Conservation (phyloP, 2,113 vertebrate species). For the Pelecanus crispus region DNA sequence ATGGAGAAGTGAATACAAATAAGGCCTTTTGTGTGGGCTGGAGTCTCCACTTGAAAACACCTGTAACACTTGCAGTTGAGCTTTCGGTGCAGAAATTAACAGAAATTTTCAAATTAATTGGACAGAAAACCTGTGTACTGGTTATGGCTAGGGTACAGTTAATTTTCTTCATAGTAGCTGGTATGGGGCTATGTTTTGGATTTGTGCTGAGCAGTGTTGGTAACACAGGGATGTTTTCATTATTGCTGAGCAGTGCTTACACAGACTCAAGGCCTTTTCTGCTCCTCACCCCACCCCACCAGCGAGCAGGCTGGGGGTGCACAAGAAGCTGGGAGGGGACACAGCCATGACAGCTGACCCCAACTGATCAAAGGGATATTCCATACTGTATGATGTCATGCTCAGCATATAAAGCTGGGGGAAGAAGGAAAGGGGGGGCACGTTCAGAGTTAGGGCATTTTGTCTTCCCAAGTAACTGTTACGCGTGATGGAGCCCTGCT, state of each 20-base stretch:
- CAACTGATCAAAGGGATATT: background rate
- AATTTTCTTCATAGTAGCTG: background rate
- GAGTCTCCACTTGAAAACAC: background rate
- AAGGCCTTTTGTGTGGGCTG: background rate
- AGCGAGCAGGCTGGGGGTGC: background rate
- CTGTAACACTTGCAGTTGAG: background rate
- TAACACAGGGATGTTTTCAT: background rate
- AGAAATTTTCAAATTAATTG: background rate
- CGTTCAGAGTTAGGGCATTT: background rate
- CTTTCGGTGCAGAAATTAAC: background rate
- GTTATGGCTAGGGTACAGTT: background rate
- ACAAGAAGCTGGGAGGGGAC: background rate
- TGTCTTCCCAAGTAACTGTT: background rate
- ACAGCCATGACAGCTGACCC: background rate
- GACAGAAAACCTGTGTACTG: background rate
- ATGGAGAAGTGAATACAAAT: background rate
- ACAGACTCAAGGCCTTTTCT: background rate
- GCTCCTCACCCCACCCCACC: background rate
- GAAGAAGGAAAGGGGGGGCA: background rate
- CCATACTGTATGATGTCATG: background rate
- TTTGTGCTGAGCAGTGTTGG: background rate
- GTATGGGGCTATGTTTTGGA: background rate
- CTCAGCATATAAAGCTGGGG: background rate
- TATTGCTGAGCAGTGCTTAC: background rate
- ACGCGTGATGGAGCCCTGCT: background rate